A percentile compares a stretch with the other conserved stretches of the same genome.
Evolutionary conservation across 2,888 invertebrate genomes (phyloP).

Genomic region (Acronicta leporina): DNA sequence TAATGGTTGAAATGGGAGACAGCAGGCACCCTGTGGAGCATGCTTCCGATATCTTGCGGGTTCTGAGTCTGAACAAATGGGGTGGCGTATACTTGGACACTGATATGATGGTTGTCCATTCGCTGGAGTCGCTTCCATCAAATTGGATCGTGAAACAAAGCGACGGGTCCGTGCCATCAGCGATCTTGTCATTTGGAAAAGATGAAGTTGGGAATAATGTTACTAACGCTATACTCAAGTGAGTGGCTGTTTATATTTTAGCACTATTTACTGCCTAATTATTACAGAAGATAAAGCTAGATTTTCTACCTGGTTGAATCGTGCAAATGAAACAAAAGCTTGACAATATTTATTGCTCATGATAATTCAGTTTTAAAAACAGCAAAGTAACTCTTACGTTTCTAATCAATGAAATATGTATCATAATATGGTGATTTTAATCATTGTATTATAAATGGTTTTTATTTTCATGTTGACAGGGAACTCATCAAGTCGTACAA

Average conservation of each 20-base stretch:
- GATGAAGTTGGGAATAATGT: conserved; percentile 15
- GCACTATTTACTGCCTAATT: not conserved
- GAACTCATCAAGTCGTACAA: not conserved
- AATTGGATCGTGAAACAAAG: conserved; percentile 72
- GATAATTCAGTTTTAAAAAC: too few species aligned
- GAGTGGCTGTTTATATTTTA: not conserved
- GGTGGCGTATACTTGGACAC: conserved; percentile 93
- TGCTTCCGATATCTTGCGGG: conserved; percentile 90
- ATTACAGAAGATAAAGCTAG: not conserved
- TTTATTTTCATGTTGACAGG: not conserved
- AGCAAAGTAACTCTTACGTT: too few species aligned
- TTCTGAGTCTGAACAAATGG: conserved; percentile 91
- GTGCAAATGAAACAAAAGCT: too few species aligned
- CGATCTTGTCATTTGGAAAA: conserved; percentile 6
- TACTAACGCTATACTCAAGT: conserved; percentile 4
- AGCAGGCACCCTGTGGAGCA: conserved; percentile 71
- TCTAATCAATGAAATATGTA: too few species aligned
- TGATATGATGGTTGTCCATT: conserved; percentile 91
- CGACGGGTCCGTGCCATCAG: not conserved
- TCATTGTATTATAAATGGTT: not conserved
- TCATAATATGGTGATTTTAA: too few species aligned
- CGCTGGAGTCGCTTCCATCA: conserved; percentile 79
- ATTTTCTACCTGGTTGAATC: not conserved
- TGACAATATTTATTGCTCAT: too few species aligned
- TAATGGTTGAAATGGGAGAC: conserved; percentile 11